Conservation (phyloP, 1,140 invertebrate genomes). For the Pseudomyrmex sp. region DNA sequence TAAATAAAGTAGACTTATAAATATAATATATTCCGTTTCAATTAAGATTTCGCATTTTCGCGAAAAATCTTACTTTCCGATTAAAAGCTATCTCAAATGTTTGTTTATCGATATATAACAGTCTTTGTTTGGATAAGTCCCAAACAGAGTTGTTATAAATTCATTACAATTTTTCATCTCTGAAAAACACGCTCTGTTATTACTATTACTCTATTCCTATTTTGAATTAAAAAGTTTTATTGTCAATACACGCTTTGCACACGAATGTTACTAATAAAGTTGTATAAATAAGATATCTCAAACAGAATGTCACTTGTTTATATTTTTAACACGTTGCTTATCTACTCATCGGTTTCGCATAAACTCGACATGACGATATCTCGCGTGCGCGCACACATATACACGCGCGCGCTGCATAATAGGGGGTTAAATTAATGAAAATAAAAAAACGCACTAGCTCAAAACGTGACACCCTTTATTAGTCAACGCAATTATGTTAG, state of each 20-base stretch:
- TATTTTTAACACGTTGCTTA: constrained; percentile 1
- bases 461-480: constrained; percentile 45
- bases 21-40: constrained; percentile 67
- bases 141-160: background rate
- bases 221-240: background rate
- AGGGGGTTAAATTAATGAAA: constrained; percentile 49
- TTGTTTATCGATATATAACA: background rate
- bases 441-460: constrained; percentile 24
- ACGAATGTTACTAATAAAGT: background rate
- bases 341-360: constrained; percentile 14
- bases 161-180: background rate
- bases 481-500: constrained; percentile 50
- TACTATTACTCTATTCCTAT: background rate
- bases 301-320: background rate
- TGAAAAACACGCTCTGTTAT: background rate
- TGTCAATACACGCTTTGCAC: background rate
- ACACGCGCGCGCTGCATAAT: background rate
- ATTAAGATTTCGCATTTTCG: constrained; percentile 81
- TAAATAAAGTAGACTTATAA: constrained; percentile 78
- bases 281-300: background rate
- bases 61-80: constrained; percentile 50
- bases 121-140: too few relatives aligned
- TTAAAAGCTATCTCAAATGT: background rate
- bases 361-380: background rate
- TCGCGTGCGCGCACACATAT: background rate